Conservation (phyloP, 2,113 vertebrate genomes). For the Nibea coibor region DNA sequence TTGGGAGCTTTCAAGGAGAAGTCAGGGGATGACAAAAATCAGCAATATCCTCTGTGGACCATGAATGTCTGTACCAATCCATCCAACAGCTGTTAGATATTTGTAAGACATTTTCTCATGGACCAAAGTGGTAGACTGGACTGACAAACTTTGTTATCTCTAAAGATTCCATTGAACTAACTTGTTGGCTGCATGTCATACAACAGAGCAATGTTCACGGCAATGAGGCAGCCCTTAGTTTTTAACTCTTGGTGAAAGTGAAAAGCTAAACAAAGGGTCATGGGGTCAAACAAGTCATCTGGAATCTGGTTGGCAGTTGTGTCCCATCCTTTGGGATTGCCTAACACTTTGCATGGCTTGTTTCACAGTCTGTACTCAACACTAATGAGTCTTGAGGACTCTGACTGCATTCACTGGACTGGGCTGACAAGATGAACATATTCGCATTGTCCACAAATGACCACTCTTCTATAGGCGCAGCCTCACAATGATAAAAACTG, state of each 20-base stretch:
- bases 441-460: neutral
- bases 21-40: too few species aligned
- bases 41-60: too few species aligned
- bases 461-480: neutral
- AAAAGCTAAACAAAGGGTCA: neutral
- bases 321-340: neutral
- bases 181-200: neutral
- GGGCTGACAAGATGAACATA: neutral
- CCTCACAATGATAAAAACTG: neutral
- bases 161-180: neutral
- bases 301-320: neutral
- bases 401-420: neutral
- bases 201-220: neutral
- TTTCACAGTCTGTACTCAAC: neutral
- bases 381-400: neutral
- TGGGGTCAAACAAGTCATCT: neutral
- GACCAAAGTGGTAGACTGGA: neutral
- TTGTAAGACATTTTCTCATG: neutral
- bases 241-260: neutral
- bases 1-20: too few species aligned
- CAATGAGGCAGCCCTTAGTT: neutral
- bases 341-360: too few species aligned
- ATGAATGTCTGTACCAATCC: neutral
- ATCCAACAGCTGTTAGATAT: neutral
- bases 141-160: neutral